Evolutionary conservation across 1,140 invertebrate genomes (phyloP).

Genomic region (Zaprionus camerounensis): DNA sequence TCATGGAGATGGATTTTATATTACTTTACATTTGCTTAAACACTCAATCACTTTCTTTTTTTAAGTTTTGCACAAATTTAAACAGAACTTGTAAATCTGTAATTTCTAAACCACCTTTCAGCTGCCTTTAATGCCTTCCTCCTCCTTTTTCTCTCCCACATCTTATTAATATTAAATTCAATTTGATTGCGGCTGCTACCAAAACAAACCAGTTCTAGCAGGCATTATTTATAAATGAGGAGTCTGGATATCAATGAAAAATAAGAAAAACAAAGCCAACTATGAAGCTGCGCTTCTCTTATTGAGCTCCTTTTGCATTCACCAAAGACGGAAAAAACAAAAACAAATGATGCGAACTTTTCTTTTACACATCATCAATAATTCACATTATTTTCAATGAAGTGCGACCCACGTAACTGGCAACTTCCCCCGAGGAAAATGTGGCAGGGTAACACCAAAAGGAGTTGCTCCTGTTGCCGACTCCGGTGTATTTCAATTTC

Average conservation of each 20-base stretch:
- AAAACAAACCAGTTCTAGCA: constrained; percentile 14
- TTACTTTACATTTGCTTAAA: too few species aligned
- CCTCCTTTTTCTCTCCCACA: not conserved
- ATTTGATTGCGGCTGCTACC: constrained; percentile 65
- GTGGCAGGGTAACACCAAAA: constrained; percentile 11
- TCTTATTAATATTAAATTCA: constrained; percentile 76
- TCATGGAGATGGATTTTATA: too few species aligned
- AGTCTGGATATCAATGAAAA: constrained; percentile 10
- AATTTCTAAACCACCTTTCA: not conserved
- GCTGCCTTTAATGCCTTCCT: not conserved
- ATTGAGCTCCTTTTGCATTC: constrained; percentile 8
- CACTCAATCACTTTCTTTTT: too few species aligned
- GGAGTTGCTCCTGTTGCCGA: constrained; percentile 1
- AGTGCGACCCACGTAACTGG: constrained; percentile 26
- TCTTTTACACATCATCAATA: constrained; percentile 60
- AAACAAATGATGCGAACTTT: constrained; percentile 54
- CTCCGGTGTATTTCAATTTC: constrained; percentile 31
- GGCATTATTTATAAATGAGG: constrained; percentile 21
- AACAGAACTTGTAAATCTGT: not conserved
- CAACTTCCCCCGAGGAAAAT: constrained; percentile 2
- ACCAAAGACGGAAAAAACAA: constrained; percentile 23
- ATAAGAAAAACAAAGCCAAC: constrained; percentile 10
- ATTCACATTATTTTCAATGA: constrained; percentile 70
- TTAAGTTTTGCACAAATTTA: not conserved
- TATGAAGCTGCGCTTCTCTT: constrained; percentile 15